Conservation (phyloP, 2,888 invertebrate genomes). For the Oscheius sp. region DNA sequence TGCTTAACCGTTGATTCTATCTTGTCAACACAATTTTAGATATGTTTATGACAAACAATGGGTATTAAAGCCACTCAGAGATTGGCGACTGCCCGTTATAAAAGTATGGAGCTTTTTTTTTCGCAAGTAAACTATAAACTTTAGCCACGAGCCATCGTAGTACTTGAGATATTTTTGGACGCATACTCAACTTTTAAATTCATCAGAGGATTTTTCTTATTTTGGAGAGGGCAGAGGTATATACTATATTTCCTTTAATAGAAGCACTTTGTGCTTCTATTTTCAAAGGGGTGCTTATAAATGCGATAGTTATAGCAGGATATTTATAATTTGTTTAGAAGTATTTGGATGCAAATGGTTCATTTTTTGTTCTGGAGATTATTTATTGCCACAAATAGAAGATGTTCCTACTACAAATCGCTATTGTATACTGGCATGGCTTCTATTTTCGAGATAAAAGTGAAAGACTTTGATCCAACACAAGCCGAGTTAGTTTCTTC, state of each 20-base stretch:
- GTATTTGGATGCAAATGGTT: conserved; percentile 26
- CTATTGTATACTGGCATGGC: conserved; percentile 23
- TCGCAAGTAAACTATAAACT: neutral
- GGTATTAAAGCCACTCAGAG: conserved; percentile 37
- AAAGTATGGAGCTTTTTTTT: conserved; percentile 3
- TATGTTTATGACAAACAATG: conserved; percentile 46
- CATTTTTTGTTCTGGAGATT: conserved; percentile 41
- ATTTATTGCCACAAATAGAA: conserved; percentile 36
- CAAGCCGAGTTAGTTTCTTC: neutral
- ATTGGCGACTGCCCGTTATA: conserved; percentile 45
- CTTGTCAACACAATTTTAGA: conserved; percentile 22
- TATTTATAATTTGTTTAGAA: conserved; percentile 15
- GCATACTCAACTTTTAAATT: conserved; percentile 43
- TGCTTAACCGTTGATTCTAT: neutral
- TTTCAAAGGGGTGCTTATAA: neutral
- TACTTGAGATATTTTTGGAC: conserved; percentile 40
- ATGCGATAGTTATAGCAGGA: neutral
- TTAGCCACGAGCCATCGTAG: conserved; percentile 8
- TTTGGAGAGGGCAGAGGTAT: conserved; percentile 34
- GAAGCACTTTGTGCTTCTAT: too few relatives aligned
- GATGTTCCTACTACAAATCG: conserved; percentile 37
- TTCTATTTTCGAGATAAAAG: conserved; percentile 36
- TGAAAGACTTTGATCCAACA: conserved; percentile 34
- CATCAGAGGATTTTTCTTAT: conserved; percentile 31
- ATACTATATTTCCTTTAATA: too few relatives aligned